Evolutionary conservation across 2,113 vertebrate genomes (phyloP).

Genomic region (Lepus americanus): DNA sequence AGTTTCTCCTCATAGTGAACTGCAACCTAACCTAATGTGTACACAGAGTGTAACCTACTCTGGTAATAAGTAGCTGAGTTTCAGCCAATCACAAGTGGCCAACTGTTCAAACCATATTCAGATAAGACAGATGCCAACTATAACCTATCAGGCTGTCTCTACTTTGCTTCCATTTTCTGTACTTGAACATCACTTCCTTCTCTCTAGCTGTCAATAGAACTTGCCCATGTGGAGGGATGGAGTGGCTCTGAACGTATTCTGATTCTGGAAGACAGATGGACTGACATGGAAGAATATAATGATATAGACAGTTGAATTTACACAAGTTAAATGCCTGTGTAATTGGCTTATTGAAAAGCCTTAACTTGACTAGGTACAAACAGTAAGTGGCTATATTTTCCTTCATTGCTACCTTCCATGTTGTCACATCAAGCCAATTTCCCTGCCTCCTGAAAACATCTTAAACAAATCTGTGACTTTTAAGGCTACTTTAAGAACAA

Average conservation of each 20-base stretch:
- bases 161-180: background rate
- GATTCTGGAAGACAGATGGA: background rate
- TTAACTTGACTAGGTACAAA: slow-evolving; percentile 53
- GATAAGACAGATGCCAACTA: background rate
- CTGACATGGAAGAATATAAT: background rate
- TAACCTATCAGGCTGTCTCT: background rate
- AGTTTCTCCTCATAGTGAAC: background rate
- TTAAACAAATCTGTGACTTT: slow-evolving; percentile 47
- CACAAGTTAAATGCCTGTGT: slow-evolving; percentile 3
- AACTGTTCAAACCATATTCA: background rate
- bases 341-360: slow-evolving; percentile 56
- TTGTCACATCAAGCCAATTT: slow-evolving; percentile 6
- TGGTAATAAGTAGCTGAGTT: background rate
- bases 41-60: background rate
- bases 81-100: background rate
- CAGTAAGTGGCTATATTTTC: slow-evolving; percentile 55
- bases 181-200: background rate
- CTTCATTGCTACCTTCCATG: slow-evolving; percentile 52
- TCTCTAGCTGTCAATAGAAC: background rate
- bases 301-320: background rate
- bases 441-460: slow-evolving; percentile 33
- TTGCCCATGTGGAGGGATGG: background rate
- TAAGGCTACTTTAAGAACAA: slow-evolving; percentile 45
- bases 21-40: background rate
- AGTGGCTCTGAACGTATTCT: background rate